Evolutionary conservation across 2,113 vertebrate genomes (phyloP), one percentile per base, ranked within the genome.

Genomic region (Drymodes brunneopygia): DNA sequence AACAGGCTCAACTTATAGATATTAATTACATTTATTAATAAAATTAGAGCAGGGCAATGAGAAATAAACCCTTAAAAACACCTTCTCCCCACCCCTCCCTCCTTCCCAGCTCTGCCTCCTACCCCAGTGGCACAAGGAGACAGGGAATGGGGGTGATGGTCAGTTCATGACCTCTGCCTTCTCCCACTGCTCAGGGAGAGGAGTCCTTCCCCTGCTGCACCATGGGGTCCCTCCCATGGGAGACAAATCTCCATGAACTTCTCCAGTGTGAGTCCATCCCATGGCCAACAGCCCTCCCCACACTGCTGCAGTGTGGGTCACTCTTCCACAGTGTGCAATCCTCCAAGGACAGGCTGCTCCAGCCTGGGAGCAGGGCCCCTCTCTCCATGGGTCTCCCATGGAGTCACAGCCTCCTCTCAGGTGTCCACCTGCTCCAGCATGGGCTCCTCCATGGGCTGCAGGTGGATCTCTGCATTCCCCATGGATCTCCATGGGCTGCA

Each of bases 231-330:
- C 20, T 60, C 35, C 35, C 79, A 50, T 2, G 29, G 72, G 77
- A 50, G 35, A n/a, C 44, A 28, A 35, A 23, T n/a, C 65, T 24
- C 54, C 65, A 29, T 10, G 31, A 15, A 23, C 15, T 50, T n/a
- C 36, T 51, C 20, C 65, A 70, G 3, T 1, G 4, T n/a, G 31
- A 12, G 35, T 35, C 54, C 56, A 35, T 60, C 36, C 65, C 36
- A 29, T 0, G 0, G 35, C 6, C 9, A 23, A 0, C 44, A 50
- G 29, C 8, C 5, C 31, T 69, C 24, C 35, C 23, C 35, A 29
- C 0, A 12, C 35, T 50, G 35, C 23, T 24, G 47, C 24, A 38
- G 15, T 0, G 6, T 38, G 45, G 70, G 10, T 50, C 74, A 9
- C 56, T 6, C 57, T 50, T 33, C 11, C 64, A 47, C 0, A 1